phyloP scores from a whole-genome alignment of 2,797 vertebrate species.

The Chlorospingus semifuscus region DNA sequence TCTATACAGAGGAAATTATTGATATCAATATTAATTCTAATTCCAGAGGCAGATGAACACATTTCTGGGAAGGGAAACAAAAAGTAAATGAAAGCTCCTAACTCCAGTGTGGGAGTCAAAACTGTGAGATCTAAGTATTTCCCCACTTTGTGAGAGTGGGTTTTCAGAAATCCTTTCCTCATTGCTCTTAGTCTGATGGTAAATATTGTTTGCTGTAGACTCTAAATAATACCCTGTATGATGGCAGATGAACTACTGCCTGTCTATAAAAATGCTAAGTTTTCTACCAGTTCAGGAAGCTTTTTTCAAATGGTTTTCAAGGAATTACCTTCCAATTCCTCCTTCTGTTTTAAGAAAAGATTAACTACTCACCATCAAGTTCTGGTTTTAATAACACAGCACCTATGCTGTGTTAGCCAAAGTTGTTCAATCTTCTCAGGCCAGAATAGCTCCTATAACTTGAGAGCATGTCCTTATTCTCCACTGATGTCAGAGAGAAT shows the following conservation, averaged over 20 bases:
- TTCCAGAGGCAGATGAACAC: neutral
- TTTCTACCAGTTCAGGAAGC: neutral
- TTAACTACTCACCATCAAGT: neutral
- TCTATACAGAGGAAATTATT: neutral
- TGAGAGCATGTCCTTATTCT: neutral
- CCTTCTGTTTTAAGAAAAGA: neutral
- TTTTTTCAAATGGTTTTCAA: neutral
- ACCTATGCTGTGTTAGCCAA: neutral
- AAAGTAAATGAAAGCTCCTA: neutral
- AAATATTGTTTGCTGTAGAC: neutral
- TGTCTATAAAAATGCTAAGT: neutral
- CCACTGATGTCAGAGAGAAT: neutral
- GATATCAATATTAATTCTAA: neutral
- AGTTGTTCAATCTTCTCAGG: neutral
- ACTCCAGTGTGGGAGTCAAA: neutral
- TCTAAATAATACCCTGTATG: neutral
- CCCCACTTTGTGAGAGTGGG: neutral
- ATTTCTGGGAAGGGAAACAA: neutral
- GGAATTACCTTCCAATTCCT: neutral
- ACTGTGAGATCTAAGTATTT: neutral
- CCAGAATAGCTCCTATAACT: neutral
- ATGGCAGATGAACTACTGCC: neutral
- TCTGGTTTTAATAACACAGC: neutral
- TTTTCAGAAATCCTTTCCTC: conserved; percentile 17
- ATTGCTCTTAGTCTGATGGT: neutral